These are phyloP conservation scores for Heliconius ethilla DNA, from an alignment of 2,888 invertebrate genomes.

Conservation along the genomic window DNA sequence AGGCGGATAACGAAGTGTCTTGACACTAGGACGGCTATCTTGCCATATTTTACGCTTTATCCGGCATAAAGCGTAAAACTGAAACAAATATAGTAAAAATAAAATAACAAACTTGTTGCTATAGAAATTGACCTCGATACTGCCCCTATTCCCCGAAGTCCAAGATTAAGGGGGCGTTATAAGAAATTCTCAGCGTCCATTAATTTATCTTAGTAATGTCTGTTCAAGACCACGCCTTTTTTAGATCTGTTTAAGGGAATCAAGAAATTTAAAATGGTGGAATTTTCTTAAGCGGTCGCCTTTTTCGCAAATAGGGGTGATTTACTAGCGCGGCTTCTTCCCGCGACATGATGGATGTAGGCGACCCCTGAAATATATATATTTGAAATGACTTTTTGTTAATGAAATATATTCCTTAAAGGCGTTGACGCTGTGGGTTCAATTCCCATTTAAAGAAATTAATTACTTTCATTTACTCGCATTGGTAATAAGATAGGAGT, in stretches of 20 bases:
- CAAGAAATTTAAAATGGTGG: constrained; percentile 67
- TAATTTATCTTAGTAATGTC: constrained; percentile 77
- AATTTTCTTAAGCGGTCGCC: constrained; percentile 63
- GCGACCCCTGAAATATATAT: constrained; percentile 41
- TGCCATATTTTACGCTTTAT: no score
- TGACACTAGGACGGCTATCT: no score
- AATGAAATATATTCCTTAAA: not conserved
- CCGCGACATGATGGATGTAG: constrained; percentile 47
- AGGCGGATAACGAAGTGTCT: no score
- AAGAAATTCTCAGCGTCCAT: constrained; percentile 46
- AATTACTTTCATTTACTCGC: no score
- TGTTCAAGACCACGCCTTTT: constrained; percentile 69
- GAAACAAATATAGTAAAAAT: not conserved
- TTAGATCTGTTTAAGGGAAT: constrained; percentile 55
- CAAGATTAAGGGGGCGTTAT: constrained; percentile 33
- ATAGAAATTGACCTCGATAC: not conserved
- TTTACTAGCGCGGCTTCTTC: constrained; percentile 62
- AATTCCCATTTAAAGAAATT: not conserved
- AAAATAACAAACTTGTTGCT: constrained; percentile 1
- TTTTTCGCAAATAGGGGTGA: constrained; percentile 68
- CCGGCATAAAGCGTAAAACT: no score
- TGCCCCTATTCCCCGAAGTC: constrained; percentile 22
- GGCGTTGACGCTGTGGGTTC: not conserved
- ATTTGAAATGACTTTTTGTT: constrained; percentile 33
- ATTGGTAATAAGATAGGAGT: no score